Percentiles rank a stretch among this genome's conserved stretches.
phyloP scores from a whole-genome alignment of 2,797 vertebrate genomes.

The Sebastes flavidus region DNA sequence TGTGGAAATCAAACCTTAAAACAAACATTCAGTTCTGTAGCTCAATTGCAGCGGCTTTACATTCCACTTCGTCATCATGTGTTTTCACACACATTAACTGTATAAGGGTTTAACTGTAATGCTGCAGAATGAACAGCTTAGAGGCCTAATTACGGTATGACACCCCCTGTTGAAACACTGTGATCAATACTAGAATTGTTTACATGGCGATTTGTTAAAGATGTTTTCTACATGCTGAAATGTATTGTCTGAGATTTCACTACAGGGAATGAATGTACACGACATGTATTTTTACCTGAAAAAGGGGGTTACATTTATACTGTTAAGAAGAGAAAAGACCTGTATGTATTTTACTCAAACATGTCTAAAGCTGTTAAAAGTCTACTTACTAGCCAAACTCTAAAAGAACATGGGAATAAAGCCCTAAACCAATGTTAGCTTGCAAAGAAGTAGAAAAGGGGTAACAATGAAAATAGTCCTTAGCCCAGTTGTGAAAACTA shows the following conservation, averaged over 20 bases:
- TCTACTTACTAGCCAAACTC: constrained; percentile 16
- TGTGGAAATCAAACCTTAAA: neutral
- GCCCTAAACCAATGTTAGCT: neutral
- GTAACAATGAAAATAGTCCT: neutral
- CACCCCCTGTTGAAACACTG: constrained; percentile 51
- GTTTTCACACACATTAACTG: constrained; percentile 33
- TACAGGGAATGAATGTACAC: constrained; percentile 50
- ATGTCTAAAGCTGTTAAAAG: neutral
- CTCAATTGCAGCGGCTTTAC: constrained; percentile 39
- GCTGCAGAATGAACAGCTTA: constrained; percentile 43
- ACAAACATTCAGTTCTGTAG: neutral
- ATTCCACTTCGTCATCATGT: constrained; percentile 49
- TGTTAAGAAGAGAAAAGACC: constrained; percentile 3
- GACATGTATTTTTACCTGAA: constrained; percentile 11
- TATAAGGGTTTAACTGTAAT: constrained; percentile 36
- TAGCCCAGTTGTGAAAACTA: neutral
- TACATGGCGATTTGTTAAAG: constrained; percentile 59
- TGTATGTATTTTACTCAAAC: constrained; percentile 28
- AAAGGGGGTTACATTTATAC: constrained; percentile 16
- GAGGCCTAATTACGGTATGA: constrained; percentile 22
- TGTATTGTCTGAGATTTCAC: constrained; percentile 43
- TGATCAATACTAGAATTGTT: constrained; percentile 61
- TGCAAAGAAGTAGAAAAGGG: neutral
- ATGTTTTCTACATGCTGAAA: constrained; percentile 56
- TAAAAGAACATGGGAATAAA: neutral